A percentile compares a stretch with the other conserved stretches of the same genome.
These are phyloP conservation scores for Labrus mixtus DNA, from an alignment of 2,113 vertebrate genomes.

Conservation along the genomic window DNA sequence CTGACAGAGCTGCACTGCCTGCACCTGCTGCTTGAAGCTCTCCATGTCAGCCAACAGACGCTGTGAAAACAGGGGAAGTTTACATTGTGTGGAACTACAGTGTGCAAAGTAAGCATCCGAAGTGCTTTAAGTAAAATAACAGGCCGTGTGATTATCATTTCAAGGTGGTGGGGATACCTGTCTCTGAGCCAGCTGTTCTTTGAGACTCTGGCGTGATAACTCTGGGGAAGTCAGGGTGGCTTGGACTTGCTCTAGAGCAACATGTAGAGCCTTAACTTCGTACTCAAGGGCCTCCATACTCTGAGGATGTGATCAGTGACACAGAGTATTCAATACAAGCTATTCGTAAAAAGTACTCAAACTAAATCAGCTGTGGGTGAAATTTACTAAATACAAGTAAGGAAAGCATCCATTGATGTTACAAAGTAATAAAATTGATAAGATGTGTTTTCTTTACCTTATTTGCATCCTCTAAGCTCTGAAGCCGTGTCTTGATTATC, in stretches of 20 bases:
- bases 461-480: constrained; percentile 93
- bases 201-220: constrained; percentile 91
- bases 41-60: constrained; percentile 94
- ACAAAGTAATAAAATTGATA: background rate
- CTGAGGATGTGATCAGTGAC: constrained; percentile 72
- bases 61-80: constrained; percentile 72
- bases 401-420: background rate
- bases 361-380: no score
- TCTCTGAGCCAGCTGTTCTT: constrained; percentile 95
- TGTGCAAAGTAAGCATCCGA: background rate
- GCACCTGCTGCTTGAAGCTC: constrained; percentile 94
- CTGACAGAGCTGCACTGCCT: constrained; percentile 91
- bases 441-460: constrained; percentile 79
- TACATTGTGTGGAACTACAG: background rate
- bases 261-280: constrained; percentile 90
- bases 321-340: background rate
- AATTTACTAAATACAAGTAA: background rate
- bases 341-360: background rate
- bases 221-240: constrained; percentile 91
- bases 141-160: background rate
- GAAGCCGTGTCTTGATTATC: constrained; percentile 84
- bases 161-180: constrained; percentile 83
- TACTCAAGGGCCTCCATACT: constrained; percentile 95
- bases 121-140: background rate
- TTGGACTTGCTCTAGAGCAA: constrained; percentile 92